Conservation (phyloP, 2,797 vertebrate species). For the Neostethus bicornis region DNA sequence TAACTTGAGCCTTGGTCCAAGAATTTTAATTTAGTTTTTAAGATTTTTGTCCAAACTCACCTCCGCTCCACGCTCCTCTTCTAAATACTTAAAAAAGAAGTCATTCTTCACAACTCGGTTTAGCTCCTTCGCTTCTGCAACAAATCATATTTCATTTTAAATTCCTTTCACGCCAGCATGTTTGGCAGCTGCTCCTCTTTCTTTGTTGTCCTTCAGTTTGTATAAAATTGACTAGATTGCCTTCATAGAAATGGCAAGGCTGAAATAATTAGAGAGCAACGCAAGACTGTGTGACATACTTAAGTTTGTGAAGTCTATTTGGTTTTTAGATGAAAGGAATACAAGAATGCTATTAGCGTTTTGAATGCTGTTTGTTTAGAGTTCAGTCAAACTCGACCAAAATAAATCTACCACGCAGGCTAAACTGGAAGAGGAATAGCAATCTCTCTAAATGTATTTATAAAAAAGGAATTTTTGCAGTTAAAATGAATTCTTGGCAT, state of each 20-base stretch:
- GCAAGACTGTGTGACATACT: background rate
- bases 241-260: background rate
- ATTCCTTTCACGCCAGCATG: background rate
- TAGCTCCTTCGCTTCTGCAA: slow-evolving; percentile 5
- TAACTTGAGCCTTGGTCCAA: too few relatives aligned
- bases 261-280: slow-evolving; percentile 7
- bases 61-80: background rate
- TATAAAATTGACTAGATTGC: background rate
- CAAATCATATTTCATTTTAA: slow-evolving; percentile 4
- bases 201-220: background rate
- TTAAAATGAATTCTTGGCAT: slow-evolving; percentile 27
- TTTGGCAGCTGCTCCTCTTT: background rate
- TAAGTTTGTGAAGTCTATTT: background rate
- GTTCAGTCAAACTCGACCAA: slow-evolving; percentile 23
- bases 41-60: too few relatives aligned
- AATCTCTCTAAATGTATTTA: slow-evolving; percentile 9
- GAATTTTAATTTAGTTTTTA: too few relatives aligned
- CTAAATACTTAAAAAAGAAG: background rate
- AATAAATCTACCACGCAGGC: slow-evolving; percentile 9
- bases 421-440: background rate
- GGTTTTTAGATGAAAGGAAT: background rate
- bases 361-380: slow-evolving; percentile 22
- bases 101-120: background rate
- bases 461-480: slow-evolving; percentile 22
- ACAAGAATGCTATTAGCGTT: background rate